Base-by-base conservation (phyloP, 2,888 invertebrate genomes). In the Smittia aterrima region DNA sequence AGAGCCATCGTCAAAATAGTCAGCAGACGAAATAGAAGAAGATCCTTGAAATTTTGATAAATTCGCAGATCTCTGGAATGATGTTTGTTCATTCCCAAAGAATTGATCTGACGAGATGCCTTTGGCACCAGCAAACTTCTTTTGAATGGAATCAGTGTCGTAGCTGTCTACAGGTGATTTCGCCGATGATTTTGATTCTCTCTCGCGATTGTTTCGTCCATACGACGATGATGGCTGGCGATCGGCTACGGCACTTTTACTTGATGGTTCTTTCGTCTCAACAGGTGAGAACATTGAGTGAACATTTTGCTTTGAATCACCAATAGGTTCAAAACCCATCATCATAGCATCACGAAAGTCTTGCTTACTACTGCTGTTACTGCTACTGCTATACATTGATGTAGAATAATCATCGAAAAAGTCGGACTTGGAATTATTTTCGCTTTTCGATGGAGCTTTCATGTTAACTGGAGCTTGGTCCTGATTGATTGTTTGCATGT, bases 91-190 rank as follows among this genome's bases (percentile, higher is more conserved):
- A 78, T 91, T 92, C 6, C 92, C 92, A 82, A 98, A 98, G 86
- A 90, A 98, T 85, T 97, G 97, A 80, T 96, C 96, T 0, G 98
- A 98, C 75, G 98, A 98, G 80, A 99, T 99, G 13, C 96, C 93
- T 83, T 99, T 99, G 1, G 98, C 97, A 78, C 92, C 90, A 68
- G 96, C 98, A 82, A 98, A 99, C 85, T 98, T 98, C 84, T 94
- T 95, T 82, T 94, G 93, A 22, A 96, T 95, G 75, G 91, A 90
- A 78, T 91, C 91, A 64, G 90, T 87, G 6, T 85, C 84, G 22
- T 77, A 78, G n/a, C 76, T 78, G 74, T 76, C 76, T 18, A 22
- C 16, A 11, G 75, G 41, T 18, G 74, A 66, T 41, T 25, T 20
- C 11, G 16, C n/a, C 13, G 66, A 16, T 3, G 75, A 74, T 40